Percentiles rank a stretch among this genome's conserved stretches.
These are phyloP conservation scores for Drosophila paramelanica DNA, from an alignment of 2,888 invertebrate species.

Conservation along the genomic window DNA sequence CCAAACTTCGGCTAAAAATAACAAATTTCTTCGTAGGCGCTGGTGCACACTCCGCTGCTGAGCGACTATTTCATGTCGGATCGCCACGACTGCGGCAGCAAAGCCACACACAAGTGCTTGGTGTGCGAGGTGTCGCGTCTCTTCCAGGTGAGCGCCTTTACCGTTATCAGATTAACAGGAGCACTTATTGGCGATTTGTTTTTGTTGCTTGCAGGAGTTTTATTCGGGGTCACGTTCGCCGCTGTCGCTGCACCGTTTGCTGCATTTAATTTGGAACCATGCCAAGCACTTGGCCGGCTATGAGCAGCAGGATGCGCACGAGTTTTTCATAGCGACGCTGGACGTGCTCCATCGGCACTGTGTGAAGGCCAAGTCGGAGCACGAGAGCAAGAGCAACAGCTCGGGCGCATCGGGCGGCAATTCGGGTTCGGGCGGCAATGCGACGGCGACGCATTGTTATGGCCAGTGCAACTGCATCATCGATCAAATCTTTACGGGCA, in stretches of 20 bases:
- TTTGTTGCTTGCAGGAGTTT: conserved; percentile 88
- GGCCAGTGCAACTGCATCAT: conserved; percentile 96
- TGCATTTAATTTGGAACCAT: conserved; percentile 98
- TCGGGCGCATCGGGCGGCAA: conserved; percentile 54
- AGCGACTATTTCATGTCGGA: conserved; percentile 98
- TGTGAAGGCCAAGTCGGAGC: conserved; percentile 85
- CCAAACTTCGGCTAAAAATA: not conserved
- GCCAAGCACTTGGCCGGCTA: conserved; percentile 97
- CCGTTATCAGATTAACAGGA: not conserved
- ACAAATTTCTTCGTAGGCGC: conserved; percentile 86
- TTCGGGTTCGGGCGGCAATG: conserved; percentile 55
- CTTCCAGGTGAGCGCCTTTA: conserved; percentile 91
- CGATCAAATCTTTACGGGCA: conserved; percentile 98
- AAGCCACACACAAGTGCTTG: conserved; percentile 91
- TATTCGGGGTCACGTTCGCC: conserved; percentile 96
- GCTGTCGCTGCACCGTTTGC: conserved; percentile 93
- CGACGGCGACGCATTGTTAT: conserved; percentile 64
- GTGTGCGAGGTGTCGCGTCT: conserved; percentile 98
- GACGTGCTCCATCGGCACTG: conserved; percentile 96
- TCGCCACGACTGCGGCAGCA: conserved; percentile 91
- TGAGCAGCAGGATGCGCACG: conserved; percentile 99
- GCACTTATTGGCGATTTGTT: not conserved
- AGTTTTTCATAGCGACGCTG: conserved; percentile 98
- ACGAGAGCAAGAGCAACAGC: conserved; percentile 73
- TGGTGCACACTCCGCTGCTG: conserved; percentile 97